Percentiles rank a stretch among this genome's conserved stretches.
Evolutionary conservation across 2,797 vertebrate genomes (phyloP).

Genomic region (Leptatherina wallacei): DNA sequence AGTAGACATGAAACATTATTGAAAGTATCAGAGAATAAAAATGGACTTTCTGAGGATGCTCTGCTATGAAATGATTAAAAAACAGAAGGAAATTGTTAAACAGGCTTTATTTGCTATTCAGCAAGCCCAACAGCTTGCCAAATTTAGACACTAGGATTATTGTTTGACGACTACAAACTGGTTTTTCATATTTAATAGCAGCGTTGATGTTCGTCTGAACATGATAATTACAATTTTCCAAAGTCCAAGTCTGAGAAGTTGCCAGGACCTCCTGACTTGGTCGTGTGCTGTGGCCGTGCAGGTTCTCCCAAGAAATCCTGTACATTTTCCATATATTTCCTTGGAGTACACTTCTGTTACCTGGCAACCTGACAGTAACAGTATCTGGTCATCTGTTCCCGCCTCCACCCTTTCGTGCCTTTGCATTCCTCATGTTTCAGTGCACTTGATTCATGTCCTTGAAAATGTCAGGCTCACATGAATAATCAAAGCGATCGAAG

Average conservation of each 20-base stretch:
- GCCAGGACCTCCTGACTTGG: slow-evolving; percentile 40
- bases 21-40: neutral
- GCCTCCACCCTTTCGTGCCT: slow-evolving; percentile 67
- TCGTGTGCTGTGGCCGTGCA: slow-evolving; percentile 37
- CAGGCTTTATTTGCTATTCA: neutral
- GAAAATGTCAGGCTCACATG: slow-evolving; percentile 71
- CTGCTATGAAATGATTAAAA: neutral
- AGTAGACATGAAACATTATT: neutral
- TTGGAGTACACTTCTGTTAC: slow-evolving; percentile 72
- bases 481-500: slow-evolving; percentile 46
- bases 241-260: slow-evolving; percentile 22
- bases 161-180: slow-evolving; percentile 14
- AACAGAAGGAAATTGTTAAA: neutral
- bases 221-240: slow-evolving; percentile 13
- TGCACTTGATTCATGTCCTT: slow-evolving; percentile 53
- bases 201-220: neutral
- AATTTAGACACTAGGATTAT: slow-evolving; percentile 15
- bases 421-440: slow-evolving; percentile 69
- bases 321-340: slow-evolving; percentile 56
- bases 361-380: slow-evolving; percentile 75
- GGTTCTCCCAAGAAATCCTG: slow-evolving; percentile 67
- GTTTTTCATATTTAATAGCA: neutral
- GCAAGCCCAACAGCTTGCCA: slow-evolving; percentile 7
- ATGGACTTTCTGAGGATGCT: neutral
- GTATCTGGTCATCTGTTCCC: slow-evolving; percentile 75